phyloP scores from a whole-genome alignment of 1,140 invertebrate genomes.

The Atopsyche davidsoni region DNA sequence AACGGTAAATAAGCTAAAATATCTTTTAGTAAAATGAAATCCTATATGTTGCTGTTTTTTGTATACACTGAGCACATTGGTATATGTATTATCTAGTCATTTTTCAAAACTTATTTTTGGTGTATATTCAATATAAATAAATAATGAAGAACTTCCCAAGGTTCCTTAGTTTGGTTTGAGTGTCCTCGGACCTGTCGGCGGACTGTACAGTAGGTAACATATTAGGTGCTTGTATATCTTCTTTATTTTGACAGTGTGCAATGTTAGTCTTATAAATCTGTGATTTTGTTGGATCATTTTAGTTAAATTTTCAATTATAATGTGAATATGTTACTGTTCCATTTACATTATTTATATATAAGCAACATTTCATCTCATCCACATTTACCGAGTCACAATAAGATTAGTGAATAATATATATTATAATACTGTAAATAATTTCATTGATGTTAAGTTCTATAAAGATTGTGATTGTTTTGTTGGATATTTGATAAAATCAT shows the following conservation, averaged over 20 bases:
- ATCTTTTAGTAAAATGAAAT: constrained; percentile 17
- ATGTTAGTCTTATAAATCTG: constrained; percentile 30
- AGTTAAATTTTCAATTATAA: constrained; percentile 26
- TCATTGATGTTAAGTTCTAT: constrained; percentile 12
- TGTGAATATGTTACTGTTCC: constrained; percentile 19
- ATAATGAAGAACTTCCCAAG: constrained; percentile 17
- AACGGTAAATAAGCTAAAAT: constrained; percentile 15
- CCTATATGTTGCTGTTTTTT: constrained; percentile 20
- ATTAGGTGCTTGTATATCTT: constrained; percentile 30
- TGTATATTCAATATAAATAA: constrained; percentile 26
- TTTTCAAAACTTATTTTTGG: constrained; percentile 22
- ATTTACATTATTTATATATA: constrained; percentile 4
- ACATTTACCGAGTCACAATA: constrained; percentile 16
- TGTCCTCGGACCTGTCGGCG: no score
- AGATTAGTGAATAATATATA: constrained; percentile 5
- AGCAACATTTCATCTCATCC: constrained; percentile 14
- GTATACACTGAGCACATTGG: constrained; percentile 14
- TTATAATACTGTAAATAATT: constrained; percentile 18
- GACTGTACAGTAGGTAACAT: constrained; percentile 29
- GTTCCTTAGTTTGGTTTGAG: no score
- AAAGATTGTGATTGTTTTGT: constrained; percentile 22
- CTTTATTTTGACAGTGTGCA: constrained; percentile 27
- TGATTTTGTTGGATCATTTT: constrained; percentile 29
- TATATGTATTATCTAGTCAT: constrained; percentile 27
- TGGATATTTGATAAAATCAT: constrained; percentile 24